These are phyloP conservation scores for Sphaeridia pumilis DNA, from an alignment of 2,888 invertebrate genomes.

Conservation along the genomic window DNA sequence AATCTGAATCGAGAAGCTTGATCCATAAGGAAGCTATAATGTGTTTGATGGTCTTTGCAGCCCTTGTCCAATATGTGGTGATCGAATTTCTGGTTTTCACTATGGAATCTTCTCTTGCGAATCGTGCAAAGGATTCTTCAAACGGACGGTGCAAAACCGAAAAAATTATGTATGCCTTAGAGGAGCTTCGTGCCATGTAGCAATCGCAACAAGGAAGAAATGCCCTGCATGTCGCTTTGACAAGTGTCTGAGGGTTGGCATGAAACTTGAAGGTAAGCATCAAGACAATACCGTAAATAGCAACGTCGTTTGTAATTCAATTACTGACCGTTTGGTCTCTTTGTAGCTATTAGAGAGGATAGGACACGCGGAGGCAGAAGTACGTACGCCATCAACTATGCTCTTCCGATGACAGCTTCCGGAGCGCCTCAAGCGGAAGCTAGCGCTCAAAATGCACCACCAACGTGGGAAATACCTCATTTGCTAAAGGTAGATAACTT, in stretches of 20 bases:
- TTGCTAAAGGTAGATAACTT: conserved; percentile 24
- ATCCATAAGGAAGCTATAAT: too few species aligned
- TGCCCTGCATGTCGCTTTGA: conserved; percentile 95
- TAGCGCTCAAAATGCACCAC: conserved; percentile 31
- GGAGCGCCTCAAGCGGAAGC: conserved; percentile 32
- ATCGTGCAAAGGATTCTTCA: conserved; percentile 96
- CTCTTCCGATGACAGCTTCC: conserved; percentile 53
- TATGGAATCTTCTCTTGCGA: conserved; percentile 98
- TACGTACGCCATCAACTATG: conserved; percentile 89
- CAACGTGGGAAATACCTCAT: conserved; percentile 36
- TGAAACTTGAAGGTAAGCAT: conserved; percentile 93
- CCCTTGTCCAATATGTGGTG: conserved; percentile 89
- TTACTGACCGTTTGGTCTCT: neutral
- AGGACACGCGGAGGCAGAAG: conserved; percentile 89
- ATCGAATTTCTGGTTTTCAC: conserved; percentile 92
- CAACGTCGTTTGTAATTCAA: too few species aligned
- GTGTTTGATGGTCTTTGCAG: too few species aligned
- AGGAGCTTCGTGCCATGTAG: conserved; percentile 82
- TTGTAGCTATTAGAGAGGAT: conserved; percentile 77
- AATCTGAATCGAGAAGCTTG: too few species aligned
- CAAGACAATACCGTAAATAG: too few species aligned
- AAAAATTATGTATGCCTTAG: conserved; percentile 90
- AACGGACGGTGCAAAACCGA: conserved; percentile 94
- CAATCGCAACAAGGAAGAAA: conserved; percentile 85
- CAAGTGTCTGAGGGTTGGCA: conserved; percentile 88